These are phyloP conservation scores for Catalaphyllia jardinei DNA, from an alignment of 64 coral and sea anemone genomes.

Conservation along the genomic window DNA sequence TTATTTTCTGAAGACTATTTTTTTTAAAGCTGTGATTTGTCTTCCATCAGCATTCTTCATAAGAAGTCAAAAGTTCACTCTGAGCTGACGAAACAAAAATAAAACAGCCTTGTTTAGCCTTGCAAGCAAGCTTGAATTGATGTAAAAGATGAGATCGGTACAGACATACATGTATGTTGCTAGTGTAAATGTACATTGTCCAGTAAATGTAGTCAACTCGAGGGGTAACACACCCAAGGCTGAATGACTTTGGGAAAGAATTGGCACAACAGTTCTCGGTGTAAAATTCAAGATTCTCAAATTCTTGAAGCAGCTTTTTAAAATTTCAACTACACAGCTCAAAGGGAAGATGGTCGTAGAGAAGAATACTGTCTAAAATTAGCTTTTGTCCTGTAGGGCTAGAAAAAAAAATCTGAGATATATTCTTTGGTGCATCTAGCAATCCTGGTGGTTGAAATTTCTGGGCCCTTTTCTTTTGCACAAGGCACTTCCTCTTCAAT, in stretches of 20 bases:
- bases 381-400: not conserved
- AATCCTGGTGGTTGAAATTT: not conserved
- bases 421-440: not conserved
- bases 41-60: not conserved
- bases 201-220: not conserved
- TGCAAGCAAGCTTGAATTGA: not conserved
- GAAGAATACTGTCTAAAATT: not conserved
- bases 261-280: not conserved
- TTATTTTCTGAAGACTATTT: not conserved
- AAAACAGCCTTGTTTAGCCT: not conserved
- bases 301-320: not conserved
- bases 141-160: not conserved
- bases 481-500: not conserved
- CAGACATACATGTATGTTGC: not conserved
- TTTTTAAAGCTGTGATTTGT: not conserved
- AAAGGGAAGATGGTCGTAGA: not conserved
- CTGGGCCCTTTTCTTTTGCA: not conserved
- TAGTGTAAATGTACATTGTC: not conserved
- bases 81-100: not conserved
- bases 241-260: not conserved
- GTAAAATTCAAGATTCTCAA: not conserved
- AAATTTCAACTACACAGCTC: not conserved
- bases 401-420: not conserved
- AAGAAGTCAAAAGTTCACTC: not conserved
- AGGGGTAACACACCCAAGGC: not conserved